These are phyloP conservation scores for Mnemiopsis leidyi DNA, from an alignment of 37 sponge, comb jelly and placozoan genomes.

Conservation along the genomic window DNA sequence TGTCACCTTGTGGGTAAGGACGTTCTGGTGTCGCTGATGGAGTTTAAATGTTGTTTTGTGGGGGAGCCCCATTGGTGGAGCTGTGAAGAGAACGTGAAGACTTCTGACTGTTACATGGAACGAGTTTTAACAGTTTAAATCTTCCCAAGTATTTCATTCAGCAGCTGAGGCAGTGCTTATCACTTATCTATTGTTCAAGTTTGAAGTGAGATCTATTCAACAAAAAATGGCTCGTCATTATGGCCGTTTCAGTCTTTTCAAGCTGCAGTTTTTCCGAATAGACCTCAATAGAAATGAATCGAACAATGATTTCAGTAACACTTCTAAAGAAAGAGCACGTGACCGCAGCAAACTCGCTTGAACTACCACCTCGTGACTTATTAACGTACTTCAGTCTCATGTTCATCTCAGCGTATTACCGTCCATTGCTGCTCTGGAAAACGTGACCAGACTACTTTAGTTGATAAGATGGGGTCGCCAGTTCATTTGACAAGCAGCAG, in stretches of 20 bases:
- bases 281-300: neutral
- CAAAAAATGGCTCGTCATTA: neutral
- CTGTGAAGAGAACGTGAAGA: neutral
- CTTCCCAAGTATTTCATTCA: neutral
- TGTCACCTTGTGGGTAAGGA: neutral
- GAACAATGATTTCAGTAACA: neutral
- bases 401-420: neutral
- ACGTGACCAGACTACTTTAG: too few relatives aligned
- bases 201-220: neutral
- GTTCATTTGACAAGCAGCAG: too few relatives aligned
- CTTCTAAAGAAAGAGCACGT: neutral
- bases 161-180: neutral
- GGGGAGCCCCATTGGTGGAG: neutral
- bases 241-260: neutral
- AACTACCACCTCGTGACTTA: neutral
- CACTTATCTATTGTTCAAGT: neutral
- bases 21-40: neutral
- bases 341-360: neutral
- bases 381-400: neutral
- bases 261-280: neutral
- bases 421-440: neutral
- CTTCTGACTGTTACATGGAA: neutral
- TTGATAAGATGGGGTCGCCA: too few relatives aligned
- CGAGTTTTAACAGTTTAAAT: neutral
- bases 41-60: neutral